phyloP scores from a whole-genome alignment of 2,888 invertebrate genomes.

The Pseudococcus longispinus region DNA sequence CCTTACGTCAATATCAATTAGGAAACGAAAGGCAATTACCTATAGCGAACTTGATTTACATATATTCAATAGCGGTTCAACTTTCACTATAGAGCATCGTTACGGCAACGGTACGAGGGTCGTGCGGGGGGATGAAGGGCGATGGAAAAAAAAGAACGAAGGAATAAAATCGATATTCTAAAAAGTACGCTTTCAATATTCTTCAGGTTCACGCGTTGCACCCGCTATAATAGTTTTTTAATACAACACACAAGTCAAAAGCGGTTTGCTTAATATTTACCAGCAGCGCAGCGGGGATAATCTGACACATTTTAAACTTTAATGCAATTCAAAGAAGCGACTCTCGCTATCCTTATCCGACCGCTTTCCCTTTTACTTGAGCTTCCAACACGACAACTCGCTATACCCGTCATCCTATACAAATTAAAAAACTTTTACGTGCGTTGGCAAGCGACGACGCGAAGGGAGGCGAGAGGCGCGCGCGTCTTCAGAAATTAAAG shows the following conservation, averaged over 20 bases:
- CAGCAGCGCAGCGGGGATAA: conserved; percentile 2
- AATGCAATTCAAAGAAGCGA: conserved; percentile 10
- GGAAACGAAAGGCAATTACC: conserved; percentile 28
- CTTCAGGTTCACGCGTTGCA: neutral
- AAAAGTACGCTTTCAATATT: neutral
- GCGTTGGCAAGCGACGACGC: neutral
- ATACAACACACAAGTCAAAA: conserved; percentile 12
- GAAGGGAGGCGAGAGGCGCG: neutral
- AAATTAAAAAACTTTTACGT: conserved; percentile 31
- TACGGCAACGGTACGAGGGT: neutral
- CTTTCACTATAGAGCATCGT: neutral
- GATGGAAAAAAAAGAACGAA: neutral
- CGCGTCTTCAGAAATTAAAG: neutral
- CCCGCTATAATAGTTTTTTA: neutral
- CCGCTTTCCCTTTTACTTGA: neutral
- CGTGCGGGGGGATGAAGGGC: no score
- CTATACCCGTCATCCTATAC: conserved; percentile 10
- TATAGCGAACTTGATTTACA: conserved; percentile 18
- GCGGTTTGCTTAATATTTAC: conserved; percentile 15
- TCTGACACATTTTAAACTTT: conserved; percentile 31
- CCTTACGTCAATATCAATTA: conserved; percentile 18
- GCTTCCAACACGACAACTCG: conserved; percentile 4
- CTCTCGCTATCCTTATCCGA: conserved; percentile 18
- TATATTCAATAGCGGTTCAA: neutral
- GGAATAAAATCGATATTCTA: conserved; percentile 2